A percentile compares a stretch with the other conserved stretches of the same genome.
Conservation (phyloP, 2,113 vertebrate species). For the Halichoeres trimaculatus region DNA sequence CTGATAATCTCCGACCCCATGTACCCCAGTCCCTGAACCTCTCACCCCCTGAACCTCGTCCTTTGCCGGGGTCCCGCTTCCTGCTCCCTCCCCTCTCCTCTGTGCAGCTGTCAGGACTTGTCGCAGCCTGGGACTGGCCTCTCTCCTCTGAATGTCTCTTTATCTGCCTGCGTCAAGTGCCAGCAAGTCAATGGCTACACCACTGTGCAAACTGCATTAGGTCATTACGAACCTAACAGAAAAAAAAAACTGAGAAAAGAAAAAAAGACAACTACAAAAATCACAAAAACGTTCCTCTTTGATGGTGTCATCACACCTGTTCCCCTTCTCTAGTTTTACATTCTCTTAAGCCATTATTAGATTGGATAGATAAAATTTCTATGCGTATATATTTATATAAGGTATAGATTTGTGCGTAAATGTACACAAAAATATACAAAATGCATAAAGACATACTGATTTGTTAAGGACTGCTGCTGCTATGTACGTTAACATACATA, state of each 20-base stretch:
- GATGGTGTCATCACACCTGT: constrained; percentile 70
- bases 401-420: constrained; percentile 75
- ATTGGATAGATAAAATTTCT: constrained; percentile 70
- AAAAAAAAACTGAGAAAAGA: constrained; percentile 56
- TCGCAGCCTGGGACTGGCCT: constrained; percentile 83
- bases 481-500: constrained; percentile 73
- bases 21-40: not conserved
- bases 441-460: constrained; percentile 78
- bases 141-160: constrained; percentile 81
- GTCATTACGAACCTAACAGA: constrained; percentile 89
- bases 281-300: constrained; percentile 82
- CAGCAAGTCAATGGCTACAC: constrained; percentile 90
- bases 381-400: constrained; percentile 68
- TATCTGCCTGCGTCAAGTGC: constrained; percentile 86
- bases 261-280: constrained; percentile 76
- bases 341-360: constrained; percentile 69
- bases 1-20: not conserved
- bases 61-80: constrained; percentile 32
- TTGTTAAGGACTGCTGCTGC: constrained; percentile 73
- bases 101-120: constrained; percentile 76
- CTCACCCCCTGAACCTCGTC: not conserved
- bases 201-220: constrained; percentile 98
- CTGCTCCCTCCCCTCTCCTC: constrained; percentile 55
- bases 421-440: constrained; percentile 80
- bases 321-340: constrained; percentile 69